Conservation (phyloP, 2,888 invertebrate genomes). For the Drosophila fulvimacula region DNA sequence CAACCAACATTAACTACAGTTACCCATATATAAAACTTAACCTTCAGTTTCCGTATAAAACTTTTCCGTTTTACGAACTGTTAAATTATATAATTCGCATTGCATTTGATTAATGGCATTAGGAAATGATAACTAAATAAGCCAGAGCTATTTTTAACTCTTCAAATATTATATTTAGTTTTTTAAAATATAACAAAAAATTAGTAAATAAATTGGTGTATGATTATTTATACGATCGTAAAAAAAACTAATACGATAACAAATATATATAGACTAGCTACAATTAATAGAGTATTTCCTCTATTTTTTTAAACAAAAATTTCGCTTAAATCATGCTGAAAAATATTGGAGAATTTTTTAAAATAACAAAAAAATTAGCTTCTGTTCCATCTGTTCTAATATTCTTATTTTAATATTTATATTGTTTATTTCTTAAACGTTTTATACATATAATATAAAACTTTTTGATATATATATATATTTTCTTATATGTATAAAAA, state of each 20-base stretch:
- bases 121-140: neutral
- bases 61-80: slow-evolving; percentile 33
- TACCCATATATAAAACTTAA: slow-evolving; percentile 43
- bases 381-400: too few species aligned
- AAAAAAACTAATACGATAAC: too few species aligned
- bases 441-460: too few species aligned
- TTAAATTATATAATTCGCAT: slow-evolving; percentile 23
- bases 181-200: neutral
- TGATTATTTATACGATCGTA: neutral
- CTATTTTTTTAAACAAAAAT: neutral
- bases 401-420: neutral
- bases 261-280: neutral
- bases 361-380: too few species aligned
- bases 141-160: neutral
- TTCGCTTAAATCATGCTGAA: neutral
- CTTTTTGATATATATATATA: neutral
- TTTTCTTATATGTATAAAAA: too few species aligned
- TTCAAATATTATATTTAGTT: neutral
- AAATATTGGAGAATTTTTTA: too few species aligned
- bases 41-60: slow-evolving; percentile 70
- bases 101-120: slow-evolving; percentile 4
- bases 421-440: neutral
- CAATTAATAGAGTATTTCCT: neutral
- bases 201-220: neutral
- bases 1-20: slow-evolving; percentile 8